Evolutionary conservation across 2,888 invertebrate genomes (phyloP), one percentile per base, ranked within the genome.

Genomic region (Catocala sponsa): DNA sequence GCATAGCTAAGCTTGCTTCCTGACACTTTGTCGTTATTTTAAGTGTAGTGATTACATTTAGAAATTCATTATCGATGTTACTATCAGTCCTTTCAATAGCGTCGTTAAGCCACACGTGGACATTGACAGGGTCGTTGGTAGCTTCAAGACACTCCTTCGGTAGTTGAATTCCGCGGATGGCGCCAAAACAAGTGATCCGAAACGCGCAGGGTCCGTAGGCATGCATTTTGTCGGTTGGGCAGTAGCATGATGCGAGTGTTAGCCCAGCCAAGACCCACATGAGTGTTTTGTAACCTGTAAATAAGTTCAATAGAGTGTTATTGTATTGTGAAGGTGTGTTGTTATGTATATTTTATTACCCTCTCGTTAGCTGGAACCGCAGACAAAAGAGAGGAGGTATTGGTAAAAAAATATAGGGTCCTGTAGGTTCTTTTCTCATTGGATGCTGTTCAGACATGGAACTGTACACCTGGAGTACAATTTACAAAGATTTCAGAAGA

Each of bases 61-160:
- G 70, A 42, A 91, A 82, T 0, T 86, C 79, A 0, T 63, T 55
- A 42, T 89, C 85, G 4, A 77, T 66, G 7, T 74, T 58, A 0
- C 80, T 61, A 38, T 88, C 83, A 51, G 85, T 86, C 33, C 65
- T 65, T 10, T 89, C 81, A 0, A 74, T 68, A 6, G 88, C 87
- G 10, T 91, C 79, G 0, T 70, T 80, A 12, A 94, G 76, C 0
- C 78, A 83, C 7, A 93, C 74, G 38, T 90, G 86, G 0, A 92
- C 80, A 6, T 57, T 77, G 13, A 86, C 87, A 4, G 83, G 85
- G 41, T 78, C 78, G 71, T 92, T 93, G 41, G 82, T 77, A 6
- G 92, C 81, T n/a, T 86, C 89, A 32, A 72, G 80, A 68, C 94
- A 94, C 1, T 85, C 68, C 4, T 72, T 61, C 0, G 85, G 84